Base-by-base conservation (phyloP, 1,140 invertebrate species). In the Oncopodura yosiiana region DNA sequence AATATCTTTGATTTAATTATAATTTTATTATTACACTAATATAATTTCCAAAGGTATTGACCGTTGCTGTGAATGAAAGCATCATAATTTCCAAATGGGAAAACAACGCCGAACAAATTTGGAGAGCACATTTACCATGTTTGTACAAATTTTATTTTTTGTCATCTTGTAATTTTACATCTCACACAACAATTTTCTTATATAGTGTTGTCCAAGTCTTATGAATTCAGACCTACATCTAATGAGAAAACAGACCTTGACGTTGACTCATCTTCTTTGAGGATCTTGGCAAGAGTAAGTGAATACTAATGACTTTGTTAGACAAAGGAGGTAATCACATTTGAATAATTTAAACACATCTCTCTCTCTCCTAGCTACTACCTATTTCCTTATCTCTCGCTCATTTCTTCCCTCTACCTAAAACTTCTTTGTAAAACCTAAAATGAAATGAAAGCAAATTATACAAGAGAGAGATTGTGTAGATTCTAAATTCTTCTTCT, bases 151-250 rank as follows among this genome's bases (percentile, higher is more conserved):
- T 11, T 6, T 39, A 16, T 29, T 29, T 26, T 26, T 1, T 26
- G 4, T 5, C 12, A 23, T 5, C 6, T 3, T 3, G 9, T 29
- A 3, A 27, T 44, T 44, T 3, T 24, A 4, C 29, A 16, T n/a
- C 14, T 29, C 24, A 34, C 8, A 34, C n/a, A 34, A 9, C n/a
- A 8, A 24, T 12, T 29, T 39, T 26, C 16, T 18, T 19, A 27
- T 51, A 0, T 18, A 51, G 49, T 51, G 14, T 30, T 51, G 12
- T 41, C 21, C 37, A 51, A 51, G 29, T 51, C 49, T 1, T 51
- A 41, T 24, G 26, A 51, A 23, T 51, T 51, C 8, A 51, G 30
- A 21, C 49, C 49, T 1, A 51, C 49, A 16, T 51, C 49, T 34
- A 37, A 53, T 36, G 42, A 36, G 3, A 0, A 1, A 24, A 2